These are phyloP conservation scores for Oasisia sp. DNA, from an alignment of 2,888 invertebrate genomes.

Conservation along the genomic window DNA sequence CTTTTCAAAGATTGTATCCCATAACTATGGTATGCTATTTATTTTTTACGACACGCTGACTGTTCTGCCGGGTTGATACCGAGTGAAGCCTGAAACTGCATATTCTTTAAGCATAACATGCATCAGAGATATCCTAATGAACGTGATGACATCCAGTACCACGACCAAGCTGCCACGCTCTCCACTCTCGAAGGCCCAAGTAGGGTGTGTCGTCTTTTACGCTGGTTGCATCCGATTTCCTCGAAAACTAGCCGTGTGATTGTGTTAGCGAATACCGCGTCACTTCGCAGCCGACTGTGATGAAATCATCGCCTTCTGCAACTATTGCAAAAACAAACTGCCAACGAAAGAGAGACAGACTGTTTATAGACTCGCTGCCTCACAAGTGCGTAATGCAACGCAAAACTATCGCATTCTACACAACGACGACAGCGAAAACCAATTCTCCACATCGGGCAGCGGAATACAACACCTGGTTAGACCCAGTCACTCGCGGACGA, in stretches of 20 bases:
- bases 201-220: not conserved
- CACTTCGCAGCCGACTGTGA: not conserved
- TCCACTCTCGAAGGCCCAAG: not conserved
- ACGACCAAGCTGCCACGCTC: not conserved
- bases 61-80: not conserved
- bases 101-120: not conserved
- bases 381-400: not conserved
- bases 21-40: not conserved
- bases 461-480: not conserved
- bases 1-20: not conserved
- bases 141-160: not conserved
- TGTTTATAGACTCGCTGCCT: not conserved
- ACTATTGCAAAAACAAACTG: not conserved
- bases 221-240: not conserved
- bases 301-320: not conserved
- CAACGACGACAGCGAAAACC: not conserved
- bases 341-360: slow-evolving; percentile 8
- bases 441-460: not conserved
- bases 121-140: not conserved
- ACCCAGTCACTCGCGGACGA: not conserved
- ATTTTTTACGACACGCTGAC: not conserved
- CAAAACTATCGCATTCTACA: not conserved
- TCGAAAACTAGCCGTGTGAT: not conserved
- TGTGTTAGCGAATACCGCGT: not conserved
- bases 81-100: not conserved